Evolutionary conservation across 2,797 vertebrate genomes (phyloP).

Genomic region (Choloepus didactylus): DNA sequence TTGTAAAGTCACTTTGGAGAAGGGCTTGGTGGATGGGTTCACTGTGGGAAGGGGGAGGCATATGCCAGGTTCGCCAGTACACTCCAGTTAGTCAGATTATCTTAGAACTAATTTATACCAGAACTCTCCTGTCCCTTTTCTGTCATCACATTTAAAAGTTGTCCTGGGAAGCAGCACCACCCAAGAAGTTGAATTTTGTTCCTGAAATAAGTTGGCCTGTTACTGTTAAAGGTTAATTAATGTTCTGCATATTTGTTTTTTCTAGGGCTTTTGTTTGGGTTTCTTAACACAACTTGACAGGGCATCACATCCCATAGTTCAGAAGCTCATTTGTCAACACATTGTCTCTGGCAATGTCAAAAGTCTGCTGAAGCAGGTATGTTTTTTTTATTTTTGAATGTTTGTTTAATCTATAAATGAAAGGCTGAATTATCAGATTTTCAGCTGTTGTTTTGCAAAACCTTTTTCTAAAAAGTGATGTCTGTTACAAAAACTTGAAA

Average conservation of each 20-base stretch:
- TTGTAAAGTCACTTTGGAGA: not conserved
- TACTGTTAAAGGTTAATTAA: not conserved
- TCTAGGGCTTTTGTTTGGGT: constrained; percentile 97
- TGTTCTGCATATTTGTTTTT: constrained; percentile 52
- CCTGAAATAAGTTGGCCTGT: not conserved
- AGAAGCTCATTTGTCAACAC: constrained; percentile 94
- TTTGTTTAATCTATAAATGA: not conserved
- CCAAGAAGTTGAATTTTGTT: not conserved
- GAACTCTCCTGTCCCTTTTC: not conserved
- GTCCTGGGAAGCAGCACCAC: not conserved
- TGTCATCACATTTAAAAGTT: not conserved
- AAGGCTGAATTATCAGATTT: constrained; percentile 16
- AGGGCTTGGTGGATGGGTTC: not conserved
- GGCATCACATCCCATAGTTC: constrained; percentile 94
- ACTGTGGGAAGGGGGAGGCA: not conserved
- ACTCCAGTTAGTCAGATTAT: not conserved
- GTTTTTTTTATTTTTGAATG: constrained; percentile 41
- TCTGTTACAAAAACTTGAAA: not conserved
- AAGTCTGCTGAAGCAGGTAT: constrained; percentile 94
- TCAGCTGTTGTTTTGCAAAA: not conserved
- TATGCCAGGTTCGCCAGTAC: not conserved
- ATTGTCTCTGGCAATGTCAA: constrained; percentile 94
- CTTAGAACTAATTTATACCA: not conserved
- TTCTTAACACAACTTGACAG: constrained; percentile 98
- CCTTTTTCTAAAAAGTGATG: not conserved